phyloP scores from a whole-genome alignment of 2,888 invertebrate species.

The Aromia moschata region DNA sequence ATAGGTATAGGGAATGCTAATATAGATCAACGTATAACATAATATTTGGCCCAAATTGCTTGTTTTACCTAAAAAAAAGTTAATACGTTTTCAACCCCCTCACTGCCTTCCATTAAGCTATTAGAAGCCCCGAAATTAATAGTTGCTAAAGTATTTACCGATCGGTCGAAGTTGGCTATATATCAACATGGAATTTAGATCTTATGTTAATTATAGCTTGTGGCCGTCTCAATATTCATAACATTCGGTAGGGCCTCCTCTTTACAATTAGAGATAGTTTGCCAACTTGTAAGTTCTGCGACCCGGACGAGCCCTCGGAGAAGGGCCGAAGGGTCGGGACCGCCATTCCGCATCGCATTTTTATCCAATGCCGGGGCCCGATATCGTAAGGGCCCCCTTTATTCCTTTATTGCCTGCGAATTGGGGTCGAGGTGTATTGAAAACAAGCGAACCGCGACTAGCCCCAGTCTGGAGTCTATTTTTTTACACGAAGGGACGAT shows the following conservation, averaged over 20 bases:
- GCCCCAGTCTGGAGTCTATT: too few relatives aligned
- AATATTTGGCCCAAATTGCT: too few relatives aligned
- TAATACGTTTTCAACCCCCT: background rate
- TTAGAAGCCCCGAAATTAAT: slow-evolving; percentile 36
- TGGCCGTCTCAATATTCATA: slow-evolving; percentile 60
- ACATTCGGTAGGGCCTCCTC: slow-evolving; percentile 52
- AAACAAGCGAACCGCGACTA: too few relatives aligned
- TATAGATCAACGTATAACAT: too few relatives aligned
- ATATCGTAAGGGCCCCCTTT: too few relatives aligned
- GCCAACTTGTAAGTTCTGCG: slow-evolving; percentile 46
- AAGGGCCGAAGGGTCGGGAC: slow-evolving; percentile 20
- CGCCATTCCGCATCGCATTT: slow-evolving; percentile 42
- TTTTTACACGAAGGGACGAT: too few relatives aligned
- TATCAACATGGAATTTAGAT: slow-evolving; percentile 41
- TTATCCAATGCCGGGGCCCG: slow-evolving; percentile 45
- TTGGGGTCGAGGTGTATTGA: too few relatives aligned
- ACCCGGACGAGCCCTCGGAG: slow-evolving; percentile 15
- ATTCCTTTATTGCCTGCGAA: too few relatives aligned
- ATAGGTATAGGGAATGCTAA: too few relatives aligned
- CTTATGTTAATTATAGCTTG: slow-evolving; percentile 61
- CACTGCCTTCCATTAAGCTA: slow-evolving; percentile 7
- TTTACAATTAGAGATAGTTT: slow-evolving; percentile 58
- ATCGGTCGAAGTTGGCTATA: slow-evolving; percentile 31
- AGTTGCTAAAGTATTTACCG: slow-evolving; percentile 40
- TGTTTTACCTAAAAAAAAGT: background rate